Percentiles rank a stretch among this genome's conserved stretches.
These are phyloP conservation scores for Gopherus evgoodei DNA, from an alignment of 2,113 vertebrate species.

Conservation along the genomic window DNA sequence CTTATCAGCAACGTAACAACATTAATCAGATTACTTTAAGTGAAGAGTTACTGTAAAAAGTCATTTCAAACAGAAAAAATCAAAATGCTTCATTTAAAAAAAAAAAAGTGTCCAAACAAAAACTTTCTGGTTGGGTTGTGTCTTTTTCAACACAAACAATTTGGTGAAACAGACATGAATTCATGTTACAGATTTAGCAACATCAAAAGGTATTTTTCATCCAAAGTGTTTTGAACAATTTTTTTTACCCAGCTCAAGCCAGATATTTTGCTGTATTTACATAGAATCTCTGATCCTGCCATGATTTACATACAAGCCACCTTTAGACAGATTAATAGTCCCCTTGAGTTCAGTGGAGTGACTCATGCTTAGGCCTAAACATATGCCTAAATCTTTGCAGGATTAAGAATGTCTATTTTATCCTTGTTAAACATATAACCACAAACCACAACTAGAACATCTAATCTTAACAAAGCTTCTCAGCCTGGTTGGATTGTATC, in stretches of 20 bases:
- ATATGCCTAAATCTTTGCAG: not conserved
- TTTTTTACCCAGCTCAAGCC: not conserved
- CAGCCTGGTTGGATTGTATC: not conserved
- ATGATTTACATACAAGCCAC: not conserved
- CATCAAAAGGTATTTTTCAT: not conserved
- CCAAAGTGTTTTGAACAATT: not conserved
- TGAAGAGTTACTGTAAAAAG: no score
- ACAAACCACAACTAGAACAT: not conserved
- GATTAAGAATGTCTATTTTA: not conserved
- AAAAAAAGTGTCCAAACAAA: no score
- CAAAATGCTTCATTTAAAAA: not conserved
- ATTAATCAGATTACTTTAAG: no score
- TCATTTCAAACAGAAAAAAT: not conserved
- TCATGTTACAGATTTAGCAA: not conserved
- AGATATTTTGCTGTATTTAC: not conserved
- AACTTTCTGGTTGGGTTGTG: not conserved
- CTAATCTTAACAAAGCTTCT: not conserved
- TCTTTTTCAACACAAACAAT: not conserved
- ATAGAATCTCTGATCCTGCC: not conserved
- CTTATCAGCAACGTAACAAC: no score
- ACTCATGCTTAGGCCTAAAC: not conserved
- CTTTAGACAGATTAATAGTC: not conserved
- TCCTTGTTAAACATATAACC: not conserved
- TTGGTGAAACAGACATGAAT: not conserved
- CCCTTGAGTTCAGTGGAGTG: rapidly evolving